phyloP scores from a whole-genome alignment of 2,888 invertebrate genomes.

The Tetranychus piercei region DNA sequence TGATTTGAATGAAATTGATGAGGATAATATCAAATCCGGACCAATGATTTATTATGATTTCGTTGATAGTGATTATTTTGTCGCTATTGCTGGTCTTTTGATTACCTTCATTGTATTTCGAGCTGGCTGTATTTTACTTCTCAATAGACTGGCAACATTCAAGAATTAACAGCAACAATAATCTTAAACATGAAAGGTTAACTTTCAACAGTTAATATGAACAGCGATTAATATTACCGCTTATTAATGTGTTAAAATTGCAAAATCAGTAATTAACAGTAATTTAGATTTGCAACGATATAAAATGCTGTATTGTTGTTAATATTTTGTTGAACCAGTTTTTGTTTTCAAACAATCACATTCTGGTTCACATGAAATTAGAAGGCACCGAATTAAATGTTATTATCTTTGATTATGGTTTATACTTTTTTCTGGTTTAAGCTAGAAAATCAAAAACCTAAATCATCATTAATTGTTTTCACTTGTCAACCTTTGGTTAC shows the following conservation, averaged over 20 bases:
- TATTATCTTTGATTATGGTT: too few relatives aligned
- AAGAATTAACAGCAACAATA: not conserved
- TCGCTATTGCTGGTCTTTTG: not conserved
- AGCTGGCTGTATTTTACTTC: not conserved
- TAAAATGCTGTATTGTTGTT: too few relatives aligned
- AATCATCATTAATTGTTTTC: too few relatives aligned
- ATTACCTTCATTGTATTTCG: not conserved
- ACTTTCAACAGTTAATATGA: not conserved
- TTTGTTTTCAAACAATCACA: too few relatives aligned
- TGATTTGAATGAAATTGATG: not conserved
- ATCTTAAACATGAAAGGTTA: not conserved
- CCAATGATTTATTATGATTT: not conserved
- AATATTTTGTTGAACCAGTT: too few relatives aligned
- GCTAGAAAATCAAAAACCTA: too few relatives aligned
- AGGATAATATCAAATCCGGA: not conserved
- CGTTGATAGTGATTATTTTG: not conserved
- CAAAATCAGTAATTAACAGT: not conserved
- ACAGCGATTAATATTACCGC: not conserved
- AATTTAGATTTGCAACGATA: too few relatives aligned
- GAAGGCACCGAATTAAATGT: too few relatives aligned
- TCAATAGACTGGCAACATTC: not conserved
- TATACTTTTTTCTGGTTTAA: too few relatives aligned
- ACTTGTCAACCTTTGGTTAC: too few relatives aligned
- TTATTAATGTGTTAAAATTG: not conserved
- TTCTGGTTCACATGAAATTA: too few relatives aligned